Percentiles rank a stretch among this genome's conserved stretches.
Evolutionary conservation across 2,113 vertebrate species (phyloP).

Genomic region (Muntiacus muntjak): DNA sequence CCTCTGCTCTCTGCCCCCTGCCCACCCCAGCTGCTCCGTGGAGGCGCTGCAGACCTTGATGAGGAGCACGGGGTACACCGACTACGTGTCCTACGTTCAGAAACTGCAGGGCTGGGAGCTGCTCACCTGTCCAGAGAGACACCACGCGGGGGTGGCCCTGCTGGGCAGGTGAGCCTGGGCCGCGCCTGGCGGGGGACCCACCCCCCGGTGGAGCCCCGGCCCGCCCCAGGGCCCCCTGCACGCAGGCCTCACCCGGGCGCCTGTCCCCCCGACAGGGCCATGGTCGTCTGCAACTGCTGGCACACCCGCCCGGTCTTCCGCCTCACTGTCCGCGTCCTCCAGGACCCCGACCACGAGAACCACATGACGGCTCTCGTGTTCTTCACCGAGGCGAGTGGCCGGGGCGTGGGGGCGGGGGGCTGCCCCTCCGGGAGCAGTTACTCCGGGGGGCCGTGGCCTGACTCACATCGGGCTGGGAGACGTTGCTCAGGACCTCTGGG

Average conservation of each 20-base stretch:
- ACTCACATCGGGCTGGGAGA: neutral
- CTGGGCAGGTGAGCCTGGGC: slow-evolving; percentile 39
- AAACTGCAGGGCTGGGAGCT: slow-evolving; percentile 19
- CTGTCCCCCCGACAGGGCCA: neutral
- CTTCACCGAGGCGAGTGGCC: slow-evolving; percentile 13
- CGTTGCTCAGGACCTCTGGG: no score
- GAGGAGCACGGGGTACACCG: neutral
- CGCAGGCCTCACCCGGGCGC: fast-evolving
- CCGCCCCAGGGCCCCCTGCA: fast-evolving
- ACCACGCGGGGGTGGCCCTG: slow-evolving; percentile 25
- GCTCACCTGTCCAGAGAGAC: neutral
- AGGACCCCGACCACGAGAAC: neutral
- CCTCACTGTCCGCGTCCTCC: neutral
- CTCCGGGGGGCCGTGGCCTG: neutral
- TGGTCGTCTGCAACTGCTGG: slow-evolving; percentile 53
- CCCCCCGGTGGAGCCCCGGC: neutral
- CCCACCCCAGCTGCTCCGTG: neutral
- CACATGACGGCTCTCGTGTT: neutral
- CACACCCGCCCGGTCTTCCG: slow-evolving; percentile 54
- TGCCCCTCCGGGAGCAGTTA: neutral
- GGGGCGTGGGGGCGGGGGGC: neutral
- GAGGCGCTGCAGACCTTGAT: slow-evolving; percentile 51
- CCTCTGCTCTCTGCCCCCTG: neutral
- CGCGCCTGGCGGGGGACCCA: fast-evolving
- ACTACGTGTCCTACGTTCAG: neutral